These are phyloP conservation scores for Yponomeuta cagnagella DNA, from an alignment of 2,888 invertebrate genomes.

Conservation along the genomic window DNA sequence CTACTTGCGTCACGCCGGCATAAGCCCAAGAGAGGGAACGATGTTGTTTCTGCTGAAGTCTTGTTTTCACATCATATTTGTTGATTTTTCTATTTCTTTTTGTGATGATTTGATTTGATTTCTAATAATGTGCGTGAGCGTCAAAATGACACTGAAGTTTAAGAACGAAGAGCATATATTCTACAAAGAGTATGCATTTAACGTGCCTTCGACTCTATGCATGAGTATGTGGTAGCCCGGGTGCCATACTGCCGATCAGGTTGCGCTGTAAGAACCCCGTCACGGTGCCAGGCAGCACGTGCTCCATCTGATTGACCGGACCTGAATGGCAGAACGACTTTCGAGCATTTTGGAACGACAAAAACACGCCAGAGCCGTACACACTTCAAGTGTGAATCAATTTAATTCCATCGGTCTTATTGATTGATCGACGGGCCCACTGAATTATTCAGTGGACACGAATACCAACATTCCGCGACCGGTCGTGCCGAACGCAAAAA, in stretches of 20 bases:
- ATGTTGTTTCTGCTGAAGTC: not conserved
- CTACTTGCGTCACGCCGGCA: not conserved
- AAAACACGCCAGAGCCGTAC: slow-evolving; percentile 66
- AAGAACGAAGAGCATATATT: not conserved
- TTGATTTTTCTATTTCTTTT: not conserved
- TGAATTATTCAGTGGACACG: slow-evolving; percentile 72
- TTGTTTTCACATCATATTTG: not conserved
- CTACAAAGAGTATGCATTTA: not conserved
- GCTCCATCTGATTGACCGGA: slow-evolving; percentile 53
- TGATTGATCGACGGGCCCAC: slow-evolving; percentile 70
- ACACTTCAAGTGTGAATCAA: slow-evolving; percentile 71
- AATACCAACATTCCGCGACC: slow-evolving; percentile 59
- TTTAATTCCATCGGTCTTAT: slow-evolving; percentile 70
- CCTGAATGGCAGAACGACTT: slow-evolving; percentile 61
- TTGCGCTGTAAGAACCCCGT: slow-evolving; percentile 13
- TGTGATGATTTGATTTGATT: not conserved
- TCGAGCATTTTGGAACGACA: slow-evolving; percentile 62
- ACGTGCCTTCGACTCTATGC: not conserved
- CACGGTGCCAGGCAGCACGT: slow-evolving; percentile 38
- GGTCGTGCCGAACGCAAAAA: slow-evolving; percentile 58
- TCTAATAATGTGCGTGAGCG: no score
- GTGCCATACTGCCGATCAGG: not conserved
- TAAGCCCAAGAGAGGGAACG: not conserved
- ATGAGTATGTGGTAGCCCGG: not conserved
- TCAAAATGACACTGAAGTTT: not conserved